Evolutionary conservation across 2,888 invertebrate genomes (phyloP).

Genomic region (Caenorhabditis afra): DNA sequence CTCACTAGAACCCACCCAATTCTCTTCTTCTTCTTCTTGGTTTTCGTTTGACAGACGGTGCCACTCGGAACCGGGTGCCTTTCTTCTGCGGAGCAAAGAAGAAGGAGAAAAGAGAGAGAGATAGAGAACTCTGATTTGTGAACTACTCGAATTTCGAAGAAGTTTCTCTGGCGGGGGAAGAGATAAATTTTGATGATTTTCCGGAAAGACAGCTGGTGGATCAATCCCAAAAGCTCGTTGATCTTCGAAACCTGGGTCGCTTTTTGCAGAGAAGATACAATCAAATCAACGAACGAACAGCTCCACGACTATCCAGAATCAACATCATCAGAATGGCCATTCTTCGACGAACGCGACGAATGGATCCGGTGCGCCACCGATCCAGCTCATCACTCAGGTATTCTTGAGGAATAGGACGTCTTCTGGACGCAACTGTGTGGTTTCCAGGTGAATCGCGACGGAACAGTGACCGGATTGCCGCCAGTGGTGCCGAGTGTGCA

Average conservation of each 20-base stretch:
- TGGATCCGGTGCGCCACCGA: conserved; percentile 18
- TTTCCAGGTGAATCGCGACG: conserved; percentile 53
- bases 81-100: too few relatives aligned
- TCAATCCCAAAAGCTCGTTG: conserved; percentile 19
- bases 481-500: conserved; percentile 5
- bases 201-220: conserved; percentile 17
- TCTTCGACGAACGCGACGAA: conserved; percentile 38
- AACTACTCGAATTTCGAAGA: conserved; percentile 11
- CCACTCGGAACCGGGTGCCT: too few relatives aligned
- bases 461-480: conserved; percentile 56
- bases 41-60: too few relatives aligned
- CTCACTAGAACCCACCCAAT: too few relatives aligned
- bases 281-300: conserved; percentile 52
- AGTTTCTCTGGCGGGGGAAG: conserved; percentile 6
- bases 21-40: too few relatives aligned
- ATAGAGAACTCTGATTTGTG: conserved; percentile 37
- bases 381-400: conserved; percentile 56
- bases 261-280: conserved; percentile 55
- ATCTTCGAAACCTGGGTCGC: not conserved
- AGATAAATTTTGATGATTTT: not conserved
- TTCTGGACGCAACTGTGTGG: not conserved
- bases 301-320: not conserved
- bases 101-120: not conserved
- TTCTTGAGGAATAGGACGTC: not conserved
- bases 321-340: conserved; percentile 28